A percentile compares a stretch with the other conserved stretches of the same genome.
Conservation (phyloP, 2,113 vertebrate species). For the Trochalopteron elliotii region DNA sequence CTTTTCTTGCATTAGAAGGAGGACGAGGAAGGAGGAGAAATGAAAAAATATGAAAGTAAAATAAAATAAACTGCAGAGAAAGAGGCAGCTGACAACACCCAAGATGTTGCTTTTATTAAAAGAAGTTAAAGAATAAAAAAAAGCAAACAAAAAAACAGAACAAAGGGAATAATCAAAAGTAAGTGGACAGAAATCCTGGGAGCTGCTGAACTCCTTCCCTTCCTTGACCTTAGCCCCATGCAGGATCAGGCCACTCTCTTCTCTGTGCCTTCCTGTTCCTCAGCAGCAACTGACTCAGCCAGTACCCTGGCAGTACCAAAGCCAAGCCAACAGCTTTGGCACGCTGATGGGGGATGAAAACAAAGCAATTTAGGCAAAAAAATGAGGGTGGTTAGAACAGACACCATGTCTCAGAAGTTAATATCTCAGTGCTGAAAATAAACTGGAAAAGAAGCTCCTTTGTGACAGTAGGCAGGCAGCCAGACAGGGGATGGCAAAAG, state of each 20-base stretch:
- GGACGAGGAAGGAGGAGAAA: not conserved
- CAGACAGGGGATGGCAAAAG: slow-evolving; percentile 72
- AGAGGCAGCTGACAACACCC: not conserved
- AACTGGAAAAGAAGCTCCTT: slow-evolving; percentile 87
- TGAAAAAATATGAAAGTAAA: not conserved
- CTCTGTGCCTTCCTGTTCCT: not conserved
- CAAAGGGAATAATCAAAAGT: not conserved
- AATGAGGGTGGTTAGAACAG: slow-evolving; percentile 5
- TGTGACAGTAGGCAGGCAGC: slow-evolving; percentile 88
- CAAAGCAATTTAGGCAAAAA: slow-evolving; percentile 14
- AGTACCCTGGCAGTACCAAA: not conserved
- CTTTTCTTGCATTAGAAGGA: not conserved
- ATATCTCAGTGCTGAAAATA: slow-evolving; percentile 84
- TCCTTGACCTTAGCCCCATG: not conserved
- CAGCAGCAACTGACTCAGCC: not conserved
- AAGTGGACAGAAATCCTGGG: not conserved
- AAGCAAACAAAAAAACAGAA: not conserved
- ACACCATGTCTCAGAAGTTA: slow-evolving; percentile 73
- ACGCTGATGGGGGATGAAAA: not conserved
- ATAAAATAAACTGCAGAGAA: not conserved
- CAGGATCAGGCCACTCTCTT: not conserved
- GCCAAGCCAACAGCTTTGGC: not conserved
- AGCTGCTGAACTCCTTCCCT: not conserved
- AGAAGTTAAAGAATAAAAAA: not conserved
- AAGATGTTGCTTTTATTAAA: not conserved